Evolutionary conservation across 1,140 invertebrate genomes (phyloP), one percentile per base, ranked within the genome.

Genomic region (Homarus americanus): DNA sequence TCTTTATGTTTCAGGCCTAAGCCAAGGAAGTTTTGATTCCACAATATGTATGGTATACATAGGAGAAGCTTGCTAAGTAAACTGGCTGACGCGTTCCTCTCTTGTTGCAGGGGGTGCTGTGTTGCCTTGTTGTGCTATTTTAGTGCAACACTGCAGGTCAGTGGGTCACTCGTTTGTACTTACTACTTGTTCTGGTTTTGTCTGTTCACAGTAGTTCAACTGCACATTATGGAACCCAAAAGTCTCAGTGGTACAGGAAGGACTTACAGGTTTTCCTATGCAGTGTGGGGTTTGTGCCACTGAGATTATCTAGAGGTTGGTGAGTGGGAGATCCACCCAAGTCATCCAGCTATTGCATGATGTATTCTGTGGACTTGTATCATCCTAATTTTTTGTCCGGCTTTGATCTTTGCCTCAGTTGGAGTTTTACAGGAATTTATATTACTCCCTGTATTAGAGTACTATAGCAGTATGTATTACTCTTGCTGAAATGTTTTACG

Each of bases 61-160:
- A 91, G 89, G 89, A 86, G 82, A 85, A 85, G 82, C 83, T 85
- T 86, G 76, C 75, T 73, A 91, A 86, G 83, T 85, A 91, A 91
- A 91, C 82, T 91, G 89, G 89, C 89, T 91, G 82, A 91, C 83
- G 63, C 83, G 63, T 86, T 91, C 89, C 83, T 86, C 89, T 91
- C 89, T 91, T 86, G 83, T 91, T 91, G 89, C 89, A 91, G 89
- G 89, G 86, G 89, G 58, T 79, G 89, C 89, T 91, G 89, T 91
- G 89, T 91, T 91, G 89, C 89, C 89, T 91, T 91, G 89, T 91
- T 91, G 89, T 85, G 73, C 89, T 91, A 72, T 90, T 91, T 91
- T 40, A 91, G 89, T 91, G 89, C 89, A 91, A 91, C 89, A 91
- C 83, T 91, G 89, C 89, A 91, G 89, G 89, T 91, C 89, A 91